Evolutionary conservation across 2,888 invertebrate species (phyloP), one percentile per base, ranked within the genome.

Genomic region (Gastracanthus pulcherrimus): DNA sequence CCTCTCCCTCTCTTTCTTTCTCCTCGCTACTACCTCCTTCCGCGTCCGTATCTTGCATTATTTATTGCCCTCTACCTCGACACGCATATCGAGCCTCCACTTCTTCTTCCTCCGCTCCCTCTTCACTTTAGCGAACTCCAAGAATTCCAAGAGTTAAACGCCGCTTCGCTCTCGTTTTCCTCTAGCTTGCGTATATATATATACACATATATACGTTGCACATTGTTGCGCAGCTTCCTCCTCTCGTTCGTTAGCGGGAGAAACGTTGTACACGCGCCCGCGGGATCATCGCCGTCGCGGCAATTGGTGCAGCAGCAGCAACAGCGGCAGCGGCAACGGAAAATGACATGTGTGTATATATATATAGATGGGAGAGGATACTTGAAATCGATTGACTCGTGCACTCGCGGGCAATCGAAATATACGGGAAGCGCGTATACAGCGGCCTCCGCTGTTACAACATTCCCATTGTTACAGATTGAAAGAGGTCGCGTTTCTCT

Each of bases 401-500:
- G 29, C 51, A 11, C 19, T 74, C 41, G 36, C 13, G 23, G 71
- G 66, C 64, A 72, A 80, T 58, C 62, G 71, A 81, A 81, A 79
- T 80, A n/a, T n/a, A 80, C 75, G 75, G 74, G 74, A 81, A 82
- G 64, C 70, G 75, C 74, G 72, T 41, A 29, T 6, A 16, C 16
- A 19, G 58, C 29, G 19, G n/a, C n/a, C n/a, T n/a, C n/a, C 36
- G 58, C 23, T 29, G 51, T 81, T 74, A 80, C 81, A 82, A 71
- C 71, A 75, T 78, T 82, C 77, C 76, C 76, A 84, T 84, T 83
- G 84, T 85, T 83, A 83, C 82, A 83, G 84, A 84, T 84, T 83
- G 67, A 83, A 83, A 79, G 84, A 86, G 85, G 84, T 86, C 85
- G 82, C 78, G 62, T 82, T 82, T 83, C 74, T 82, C 82, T 82